Base-by-base conservation (phyloP, 2,888 invertebrate genomes). In the Alloscopus bannaensis region DNA sequence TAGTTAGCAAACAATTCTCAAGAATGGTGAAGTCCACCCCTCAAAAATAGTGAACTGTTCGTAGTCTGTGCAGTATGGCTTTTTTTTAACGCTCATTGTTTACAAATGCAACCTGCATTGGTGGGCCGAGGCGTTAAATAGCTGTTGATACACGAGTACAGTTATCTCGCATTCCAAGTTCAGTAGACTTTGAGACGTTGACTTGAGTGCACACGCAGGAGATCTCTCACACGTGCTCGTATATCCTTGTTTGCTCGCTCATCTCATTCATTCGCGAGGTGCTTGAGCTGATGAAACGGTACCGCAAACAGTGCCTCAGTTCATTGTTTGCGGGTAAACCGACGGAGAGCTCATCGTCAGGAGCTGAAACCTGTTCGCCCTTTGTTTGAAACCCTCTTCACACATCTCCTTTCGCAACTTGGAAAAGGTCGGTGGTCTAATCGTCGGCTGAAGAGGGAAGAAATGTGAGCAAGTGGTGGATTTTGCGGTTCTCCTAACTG, bases 401-500 rank as follows among this genome's bases (percentile, higher is more conserved):
- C n/a, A n/a, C n/a, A n/a, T n/a, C n/a, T 47, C n/a, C 47, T 47
- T 47, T 18, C n/a, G n/a, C 18, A 18, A 4, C 13, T n/a, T 16
- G 4, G 4, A 3, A 22, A 26, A 28, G 45, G 65, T 65, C 47
- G 65, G 45, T 65, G 47, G 45, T 47, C 65, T 45, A 2, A 11
- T 50, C 28, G 8, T 57, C 29, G n/a, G n/a, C n/a, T n/a, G n/a
- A n/a, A n/a, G n/a, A n/a, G n/a, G n/a, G n/a, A n/a, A n/a, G n/a
- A n/a, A n/a, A n/a, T n/a, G n/a, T n/a, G n/a, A n/a, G n/a, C n/a
- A n/a, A 4, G 52, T 16, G 28, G n/a, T 57, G 29, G 2, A 2
- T 64, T 6, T 47, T 65, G 65, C 65, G 47, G 65, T 65, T 65
- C 65, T 65, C 31, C 16, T 47, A 65, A 65, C 65, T 65, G 65